phyloP scores from a whole-genome alignment of 2,113 vertebrate species.

The Merops nubicus region DNA sequence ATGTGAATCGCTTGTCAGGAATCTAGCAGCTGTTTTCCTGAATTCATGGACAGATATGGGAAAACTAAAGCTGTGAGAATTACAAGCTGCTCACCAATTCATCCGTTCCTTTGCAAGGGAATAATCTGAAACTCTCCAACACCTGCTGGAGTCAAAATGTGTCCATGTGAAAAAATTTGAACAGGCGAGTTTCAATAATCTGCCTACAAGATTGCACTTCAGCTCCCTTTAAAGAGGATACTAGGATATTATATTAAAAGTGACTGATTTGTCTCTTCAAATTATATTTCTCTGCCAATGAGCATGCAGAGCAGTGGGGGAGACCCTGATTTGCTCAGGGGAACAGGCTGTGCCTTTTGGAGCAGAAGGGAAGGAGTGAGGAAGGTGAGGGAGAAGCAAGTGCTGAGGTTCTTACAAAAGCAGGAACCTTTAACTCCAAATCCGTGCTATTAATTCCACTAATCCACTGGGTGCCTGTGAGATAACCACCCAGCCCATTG shows the following conservation, averaged over 20 bases:
- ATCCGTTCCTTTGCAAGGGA: neutral
- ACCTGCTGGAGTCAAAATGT: neutral
- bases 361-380: neutral
- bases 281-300: neutral
- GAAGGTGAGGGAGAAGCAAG: neutral
- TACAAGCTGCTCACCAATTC: conserved; percentile 38
- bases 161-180: conserved; percentile 20
- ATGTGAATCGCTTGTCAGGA: conserved; percentile 30
- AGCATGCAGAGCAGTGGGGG: neutral
- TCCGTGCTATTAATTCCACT: neutral
- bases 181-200: neutral
- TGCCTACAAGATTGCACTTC: neutral
- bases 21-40: conserved; percentile 54
- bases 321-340: neutral
- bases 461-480: neutral
- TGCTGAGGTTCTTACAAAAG: neutral
- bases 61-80: conserved; percentile 41
- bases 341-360: neutral
- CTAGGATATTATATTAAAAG: neutral
- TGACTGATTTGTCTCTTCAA: neutral
- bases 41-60: conserved; percentile 27
- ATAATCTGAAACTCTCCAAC: neutral
- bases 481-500: neutral
- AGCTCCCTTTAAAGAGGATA: neutral
- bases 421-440: neutral